A percentile compares a stretch with the other conserved stretches of the same genome.
These are phyloP conservation scores for Trachops cirrhosus DNA, from an alignment of 2,797 vertebrate genomes.

Conservation along the genomic window DNA sequence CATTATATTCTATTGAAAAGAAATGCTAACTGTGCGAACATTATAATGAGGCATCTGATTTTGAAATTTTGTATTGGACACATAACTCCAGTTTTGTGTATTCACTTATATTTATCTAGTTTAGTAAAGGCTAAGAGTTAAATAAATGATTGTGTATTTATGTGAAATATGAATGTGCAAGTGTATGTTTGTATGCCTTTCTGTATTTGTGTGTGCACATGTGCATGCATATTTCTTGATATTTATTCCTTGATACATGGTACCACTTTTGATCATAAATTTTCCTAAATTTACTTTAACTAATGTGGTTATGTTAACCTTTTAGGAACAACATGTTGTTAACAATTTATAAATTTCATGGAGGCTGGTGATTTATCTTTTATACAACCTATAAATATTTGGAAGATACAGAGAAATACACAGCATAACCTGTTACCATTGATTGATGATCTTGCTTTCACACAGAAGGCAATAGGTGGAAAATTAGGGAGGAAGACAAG, in stretches of 20 bases:
- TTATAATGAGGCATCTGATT: not conserved
- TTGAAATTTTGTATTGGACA: not conserved
- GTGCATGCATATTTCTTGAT: not conserved
- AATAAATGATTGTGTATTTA: not conserved
- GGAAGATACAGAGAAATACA: not conserved
- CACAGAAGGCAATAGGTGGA: not conserved
- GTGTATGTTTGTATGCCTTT: not conserved
- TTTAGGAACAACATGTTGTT: not conserved
- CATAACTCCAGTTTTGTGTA: not conserved
- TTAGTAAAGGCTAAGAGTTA: not conserved
- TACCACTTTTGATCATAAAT: not conserved
- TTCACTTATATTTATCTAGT: not conserved
- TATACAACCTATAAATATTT: not conserved
- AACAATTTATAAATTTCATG: not conserved
- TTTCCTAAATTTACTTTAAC: not conserved
- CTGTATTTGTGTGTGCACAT: not conserved
- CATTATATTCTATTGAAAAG: not conserved
- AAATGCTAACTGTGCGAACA: not conserved
- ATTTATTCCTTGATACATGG: not conserved
- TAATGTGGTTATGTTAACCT: not conserved
- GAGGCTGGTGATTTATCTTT: not conserved
- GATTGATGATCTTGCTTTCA: not conserved
- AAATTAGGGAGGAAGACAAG: not conserved
- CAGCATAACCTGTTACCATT: not conserved
- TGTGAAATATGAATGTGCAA: not conserved